Conservation (phyloP, 2,888 invertebrate genomes). For the Tuta absoluta region DNA sequence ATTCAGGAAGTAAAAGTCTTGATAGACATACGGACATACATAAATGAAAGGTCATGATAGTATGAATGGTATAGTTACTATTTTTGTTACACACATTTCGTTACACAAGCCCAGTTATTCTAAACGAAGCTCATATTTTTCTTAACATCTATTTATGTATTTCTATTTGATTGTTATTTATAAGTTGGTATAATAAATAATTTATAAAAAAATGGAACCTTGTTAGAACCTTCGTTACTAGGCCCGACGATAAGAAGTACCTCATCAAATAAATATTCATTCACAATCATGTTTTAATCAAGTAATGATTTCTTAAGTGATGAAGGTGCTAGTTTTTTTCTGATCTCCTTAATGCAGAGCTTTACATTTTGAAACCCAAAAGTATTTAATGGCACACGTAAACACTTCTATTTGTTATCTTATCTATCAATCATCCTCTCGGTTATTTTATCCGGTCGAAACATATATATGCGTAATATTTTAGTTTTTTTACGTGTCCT, state of each 20-base stretch:
- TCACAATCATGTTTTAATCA: background rate
- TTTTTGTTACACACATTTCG: slow-evolving; percentile 68
- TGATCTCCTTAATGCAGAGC: background rate
- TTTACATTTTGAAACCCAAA: background rate
- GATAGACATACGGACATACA: background rate
- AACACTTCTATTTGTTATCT: background rate
- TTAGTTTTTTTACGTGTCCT: slow-evolving; percentile 2
- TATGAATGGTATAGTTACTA: slow-evolving; percentile 48
- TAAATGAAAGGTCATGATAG: slow-evolving; percentile 41
- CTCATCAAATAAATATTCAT: background rate
- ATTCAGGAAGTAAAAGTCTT: background rate
- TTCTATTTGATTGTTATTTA: slow-evolving; percentile 52
- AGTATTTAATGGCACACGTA: background rate
- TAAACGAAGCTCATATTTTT: slow-evolving; percentile 80
- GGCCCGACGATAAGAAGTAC: too few species aligned
- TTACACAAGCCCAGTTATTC: slow-evolving; percentile 76
- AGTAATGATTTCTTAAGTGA: too few species aligned
- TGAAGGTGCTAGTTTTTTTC: background rate
- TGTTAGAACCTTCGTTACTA: too few species aligned
- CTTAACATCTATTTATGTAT: slow-evolving; percentile 73
- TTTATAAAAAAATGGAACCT: slow-evolving; percentile 15
- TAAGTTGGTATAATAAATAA: too few species aligned
- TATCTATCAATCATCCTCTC: background rate
- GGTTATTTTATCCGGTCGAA: background rate
- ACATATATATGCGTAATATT: background rate